Evolutionary conservation across 1,140 invertebrate genomes (phyloP).

Genomic region (Brachionus angularis): DNA sequence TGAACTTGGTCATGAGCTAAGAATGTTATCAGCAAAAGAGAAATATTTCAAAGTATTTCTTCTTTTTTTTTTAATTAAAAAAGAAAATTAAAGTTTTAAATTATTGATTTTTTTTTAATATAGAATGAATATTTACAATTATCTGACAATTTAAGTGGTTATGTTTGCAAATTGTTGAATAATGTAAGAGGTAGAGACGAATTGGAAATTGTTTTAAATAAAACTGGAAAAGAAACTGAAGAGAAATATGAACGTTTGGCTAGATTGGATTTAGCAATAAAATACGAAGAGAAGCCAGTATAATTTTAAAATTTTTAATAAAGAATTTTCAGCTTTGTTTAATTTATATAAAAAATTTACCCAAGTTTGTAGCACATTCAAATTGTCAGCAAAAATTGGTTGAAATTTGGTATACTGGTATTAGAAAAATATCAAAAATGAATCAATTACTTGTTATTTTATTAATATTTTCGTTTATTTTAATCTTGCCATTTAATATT

Average conservation of each 20-base stretch:
- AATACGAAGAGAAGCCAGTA: conserved; percentile 52
- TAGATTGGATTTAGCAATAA: conserved; percentile 54
- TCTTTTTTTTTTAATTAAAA: not conserved
- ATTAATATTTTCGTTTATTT: conserved; percentile 35
- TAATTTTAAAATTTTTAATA: not conserved
- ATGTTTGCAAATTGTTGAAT: conserved; percentile 54
- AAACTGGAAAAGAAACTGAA: conserved; percentile 49
- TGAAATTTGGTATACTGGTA: conserved; percentile 45
- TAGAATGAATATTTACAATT: conserved; percentile 62
- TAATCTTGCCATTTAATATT: conserved; percentile 36
- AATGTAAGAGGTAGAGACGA: conserved; percentile 55
- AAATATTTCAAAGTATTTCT: conserved; percentile 41
- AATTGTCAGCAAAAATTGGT: conserved; percentile 46
- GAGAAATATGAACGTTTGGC: conserved; percentile 54
- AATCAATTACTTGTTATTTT: conserved; percentile 35
- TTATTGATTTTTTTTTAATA: not conserved
- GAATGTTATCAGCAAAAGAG: conserved; percentile 41
- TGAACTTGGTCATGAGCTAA: conserved; percentile 62
- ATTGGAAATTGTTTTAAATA: conserved; percentile 53
- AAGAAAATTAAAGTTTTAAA: not conserved
- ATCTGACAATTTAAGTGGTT: conserved; percentile 59
- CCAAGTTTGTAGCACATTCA: conserved; percentile 46
- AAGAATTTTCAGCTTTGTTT: not conserved
- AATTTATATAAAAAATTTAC: not conserved
- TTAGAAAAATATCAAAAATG: conserved; percentile 38